Evolutionary conservation across 2,113 vertebrate genomes (phyloP).

Genomic region (Scartelaos histophorus): DNA sequence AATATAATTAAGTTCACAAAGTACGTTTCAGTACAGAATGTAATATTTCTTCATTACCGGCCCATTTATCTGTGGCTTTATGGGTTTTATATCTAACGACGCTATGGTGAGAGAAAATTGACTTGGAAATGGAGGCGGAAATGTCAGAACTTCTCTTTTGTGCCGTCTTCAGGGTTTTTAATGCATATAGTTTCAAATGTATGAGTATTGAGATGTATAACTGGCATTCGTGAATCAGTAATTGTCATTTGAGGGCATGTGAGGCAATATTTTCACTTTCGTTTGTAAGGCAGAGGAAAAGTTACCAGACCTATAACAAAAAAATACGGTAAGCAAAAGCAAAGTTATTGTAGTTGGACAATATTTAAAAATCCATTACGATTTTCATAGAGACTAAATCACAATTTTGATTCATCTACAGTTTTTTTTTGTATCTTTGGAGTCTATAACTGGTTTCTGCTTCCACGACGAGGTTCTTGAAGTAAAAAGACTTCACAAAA

Average conservation of each 20-base stretch:
- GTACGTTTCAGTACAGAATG: background rate
- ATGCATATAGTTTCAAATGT: background rate
- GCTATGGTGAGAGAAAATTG: background rate
- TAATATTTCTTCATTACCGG: slow-evolving; percentile 23
- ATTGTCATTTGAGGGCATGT: background rate
- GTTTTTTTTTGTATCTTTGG: too few relatives aligned
- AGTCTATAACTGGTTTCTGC: too few relatives aligned
- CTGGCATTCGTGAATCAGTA: background rate
- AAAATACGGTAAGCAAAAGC: background rate
- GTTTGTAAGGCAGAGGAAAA: background rate
- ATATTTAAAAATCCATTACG: background rate
- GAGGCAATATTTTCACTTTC: background rate
- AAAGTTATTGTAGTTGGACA: too few relatives aligned
- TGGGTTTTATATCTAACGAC: slow-evolving; percentile 19
- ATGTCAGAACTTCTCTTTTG: background rate
- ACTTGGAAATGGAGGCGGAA: background rate
- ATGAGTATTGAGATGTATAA: background rate
- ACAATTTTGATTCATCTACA: background rate
- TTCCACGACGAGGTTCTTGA: too few relatives aligned
- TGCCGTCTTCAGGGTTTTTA: background rate
- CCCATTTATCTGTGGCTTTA: slow-evolving; percentile 9
- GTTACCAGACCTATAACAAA: background rate
- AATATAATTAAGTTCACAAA: slow-evolving; percentile 1
- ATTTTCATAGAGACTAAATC: background rate
- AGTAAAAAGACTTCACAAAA: too few relatives aligned